A percentile compares a stretch with the other conserved stretches of the same genome.
Evolutionary conservation across 2,797 vertebrate genomes (phyloP).

Genomic region (Eupleurogrammus muticus): DNA sequence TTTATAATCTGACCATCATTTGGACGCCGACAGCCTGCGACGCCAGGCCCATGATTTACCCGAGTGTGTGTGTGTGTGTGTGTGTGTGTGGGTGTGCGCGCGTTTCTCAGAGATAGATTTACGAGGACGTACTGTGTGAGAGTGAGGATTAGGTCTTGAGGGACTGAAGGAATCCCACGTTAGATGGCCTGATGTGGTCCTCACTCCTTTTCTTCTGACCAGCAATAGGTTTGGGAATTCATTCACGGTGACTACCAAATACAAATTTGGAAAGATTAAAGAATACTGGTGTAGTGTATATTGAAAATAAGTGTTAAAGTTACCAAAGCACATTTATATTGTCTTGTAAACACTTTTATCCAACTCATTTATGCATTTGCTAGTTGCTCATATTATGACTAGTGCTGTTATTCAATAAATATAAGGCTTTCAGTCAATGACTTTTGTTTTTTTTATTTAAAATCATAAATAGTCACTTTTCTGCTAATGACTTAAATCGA

Average conservation of each 20-base stretch:
- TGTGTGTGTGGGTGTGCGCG: constrained; percentile 52
- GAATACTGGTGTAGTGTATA: background rate
- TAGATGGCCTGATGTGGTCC: constrained; percentile 33
- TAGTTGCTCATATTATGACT: background rate
- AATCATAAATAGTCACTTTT: too few species aligned
- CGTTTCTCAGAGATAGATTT: constrained; percentile 72
- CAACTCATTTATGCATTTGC: background rate
- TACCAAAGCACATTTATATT: background rate
- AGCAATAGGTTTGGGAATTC: constrained; percentile 6
- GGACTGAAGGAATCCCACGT: constrained; percentile 51
- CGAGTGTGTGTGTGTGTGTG: constrained; percentile 55
- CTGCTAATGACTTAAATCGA: too few species aligned
- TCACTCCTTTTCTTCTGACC: constrained; percentile 10
- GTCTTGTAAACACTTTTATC: background rate
- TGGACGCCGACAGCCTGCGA: constrained; percentile 74
- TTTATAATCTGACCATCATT: constrained; percentile 74
- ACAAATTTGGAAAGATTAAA: background rate
- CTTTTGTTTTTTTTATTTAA: too few species aligned
- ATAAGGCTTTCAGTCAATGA: too few species aligned
- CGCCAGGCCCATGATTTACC: constrained; percentile 80
- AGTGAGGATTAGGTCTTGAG: constrained; percentile 60
- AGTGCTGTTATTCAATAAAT: too few species aligned
- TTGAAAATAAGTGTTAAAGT: background rate
- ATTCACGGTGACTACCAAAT: background rate
- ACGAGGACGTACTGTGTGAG: constrained; percentile 59